A percentile compares a stretch with the other conserved stretches of the same genome.
Conservation (phyloP, 2,888 invertebrate species). For the Caenorhabditis virilis region DNA sequence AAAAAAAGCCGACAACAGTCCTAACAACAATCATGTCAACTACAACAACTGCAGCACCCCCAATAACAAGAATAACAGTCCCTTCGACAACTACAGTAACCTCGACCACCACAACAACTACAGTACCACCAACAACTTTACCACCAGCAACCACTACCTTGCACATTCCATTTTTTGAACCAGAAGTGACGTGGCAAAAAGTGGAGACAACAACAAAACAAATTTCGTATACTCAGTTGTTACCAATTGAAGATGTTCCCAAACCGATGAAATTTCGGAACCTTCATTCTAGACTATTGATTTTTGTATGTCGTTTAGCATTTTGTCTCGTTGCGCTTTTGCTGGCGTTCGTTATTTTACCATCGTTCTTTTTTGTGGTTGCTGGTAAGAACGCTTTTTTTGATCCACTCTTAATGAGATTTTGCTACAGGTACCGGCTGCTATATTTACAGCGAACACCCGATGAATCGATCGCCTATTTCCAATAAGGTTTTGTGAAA, state of each 20-base stretch:
- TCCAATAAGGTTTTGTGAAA: conserved; percentile 47
- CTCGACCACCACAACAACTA: conserved; percentile 2
- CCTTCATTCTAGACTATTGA: conserved; percentile 22
- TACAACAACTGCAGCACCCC: conserved; percentile 3
- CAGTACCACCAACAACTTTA: conserved; percentile 5
- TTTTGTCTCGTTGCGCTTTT: conserved; percentile 19
- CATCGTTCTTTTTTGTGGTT: conserved; percentile 24
- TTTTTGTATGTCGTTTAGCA: conserved; percentile 19
- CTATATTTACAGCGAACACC: conserved; percentile 47
- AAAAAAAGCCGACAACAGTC: conserved; percentile 3
- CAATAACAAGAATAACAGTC: not conserved
- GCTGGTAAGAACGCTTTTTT: conserved; percentile 6
- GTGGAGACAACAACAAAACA: not conserved
- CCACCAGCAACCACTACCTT: not conserved
- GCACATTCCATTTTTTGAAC: no score
- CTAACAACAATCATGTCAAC: not conserved
- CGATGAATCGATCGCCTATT: conserved; percentile 42
- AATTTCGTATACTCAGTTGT: not conserved
- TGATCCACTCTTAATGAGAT: not conserved
- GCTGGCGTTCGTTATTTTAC: conserved; percentile 19
- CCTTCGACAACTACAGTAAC: conserved; percentile 6
- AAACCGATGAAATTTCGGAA: not conserved
- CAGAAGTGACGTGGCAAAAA: conserved; percentile 11
- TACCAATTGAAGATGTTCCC: conserved; percentile 1
- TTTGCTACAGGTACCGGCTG: conserved; percentile 30